Percentiles rank a stretch among this genome's conserved stretches.
Evolutionary conservation across 2,888 invertebrate genomes (phyloP).

Genomic region (Nebria salina): DNA sequence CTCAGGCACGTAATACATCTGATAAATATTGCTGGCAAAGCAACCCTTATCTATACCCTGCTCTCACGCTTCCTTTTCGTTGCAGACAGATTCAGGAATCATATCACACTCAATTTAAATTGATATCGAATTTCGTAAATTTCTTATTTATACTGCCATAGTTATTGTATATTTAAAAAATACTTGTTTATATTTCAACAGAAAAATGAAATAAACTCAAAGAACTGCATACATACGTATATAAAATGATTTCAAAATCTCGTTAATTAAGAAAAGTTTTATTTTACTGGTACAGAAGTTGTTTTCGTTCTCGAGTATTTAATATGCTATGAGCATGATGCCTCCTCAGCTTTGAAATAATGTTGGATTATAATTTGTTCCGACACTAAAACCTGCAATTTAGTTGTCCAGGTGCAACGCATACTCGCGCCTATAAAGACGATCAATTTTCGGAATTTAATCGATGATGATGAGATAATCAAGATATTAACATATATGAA

Average conservation of each 20-base stretch:
- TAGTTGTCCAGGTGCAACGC: constrained; percentile 34
- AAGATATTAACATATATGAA: not conserved
- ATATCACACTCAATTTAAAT: no score
- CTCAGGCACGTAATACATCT: no score
- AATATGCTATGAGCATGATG: constrained; percentile 31
- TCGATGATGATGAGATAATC: not conserved
- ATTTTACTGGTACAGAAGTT: no score
- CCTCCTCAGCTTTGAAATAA: constrained; percentile 26
- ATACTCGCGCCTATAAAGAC: constrained; percentile 21
- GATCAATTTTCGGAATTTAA: not conserved
- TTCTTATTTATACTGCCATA: no score
- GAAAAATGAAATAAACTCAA: no score
- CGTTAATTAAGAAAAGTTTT: not conserved
- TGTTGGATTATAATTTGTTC: constrained; percentile 41
- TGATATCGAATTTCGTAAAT: no score
- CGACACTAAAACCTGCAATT: constrained; percentile 37
- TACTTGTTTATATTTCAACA: no score
- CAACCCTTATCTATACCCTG: not conserved
- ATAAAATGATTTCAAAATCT: not conserved
- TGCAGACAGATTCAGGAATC: no score
- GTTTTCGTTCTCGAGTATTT: not conserved
- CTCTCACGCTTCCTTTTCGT: no score
- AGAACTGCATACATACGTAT: no score
- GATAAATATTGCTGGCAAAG: no score
- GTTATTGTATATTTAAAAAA: no score